A percentile compares a stretch with the other conserved stretches of the same genome.
phyloP scores from a whole-genome alignment of 1,140 invertebrate genomes.

The Lordiphosa clarofinis region DNA sequence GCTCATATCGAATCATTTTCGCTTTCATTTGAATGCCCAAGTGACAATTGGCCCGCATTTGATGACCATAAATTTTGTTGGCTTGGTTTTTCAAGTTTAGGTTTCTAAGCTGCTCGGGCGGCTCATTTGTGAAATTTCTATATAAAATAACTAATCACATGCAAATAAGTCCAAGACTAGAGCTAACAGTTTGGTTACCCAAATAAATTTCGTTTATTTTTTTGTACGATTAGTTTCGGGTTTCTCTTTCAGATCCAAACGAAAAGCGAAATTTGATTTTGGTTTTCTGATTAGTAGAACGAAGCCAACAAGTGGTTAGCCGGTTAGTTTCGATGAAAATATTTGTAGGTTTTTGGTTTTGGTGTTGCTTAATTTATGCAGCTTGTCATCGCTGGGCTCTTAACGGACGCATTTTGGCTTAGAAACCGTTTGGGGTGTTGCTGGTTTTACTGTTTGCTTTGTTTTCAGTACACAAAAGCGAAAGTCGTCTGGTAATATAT shows the following conservation, averaged over 20 bases:
- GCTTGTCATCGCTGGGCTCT: conserved; percentile 55
- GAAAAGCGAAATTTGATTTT: conserved; percentile 75
- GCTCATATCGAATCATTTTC: conserved; percentile 57
- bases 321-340: conserved; percentile 24
- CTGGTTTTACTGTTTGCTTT: conserved; percentile 26
- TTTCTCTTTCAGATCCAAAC: conserved; percentile 67
- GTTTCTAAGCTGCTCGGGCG: conserved; percentile 30
- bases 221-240: conserved; percentile 67
- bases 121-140: conserved; percentile 51
- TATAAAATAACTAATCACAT: conserved; percentile 60
- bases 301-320: conserved; percentile 30
- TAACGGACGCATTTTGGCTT: conserved; percentile 46
- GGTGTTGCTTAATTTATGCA: conserved; percentile 64
- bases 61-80: conserved; percentile 47
- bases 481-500: conserved; percentile 66
- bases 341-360: conserved; percentile 25
- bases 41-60: conserved; percentile 15
- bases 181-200: conserved; percentile 58
- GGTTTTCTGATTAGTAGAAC: conserved; percentile 74
- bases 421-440: conserved; percentile 29
- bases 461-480: conserved; percentile 54
- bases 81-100: conserved; percentile 14
- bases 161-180: conserved; percentile 54
- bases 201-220: conserved; percentile 66
- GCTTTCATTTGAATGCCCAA: conserved; percentile 55